Evolutionary conservation across 2,797 vertebrate genomes (phyloP).

Genomic region (Notamacropus eugenii): DNA sequence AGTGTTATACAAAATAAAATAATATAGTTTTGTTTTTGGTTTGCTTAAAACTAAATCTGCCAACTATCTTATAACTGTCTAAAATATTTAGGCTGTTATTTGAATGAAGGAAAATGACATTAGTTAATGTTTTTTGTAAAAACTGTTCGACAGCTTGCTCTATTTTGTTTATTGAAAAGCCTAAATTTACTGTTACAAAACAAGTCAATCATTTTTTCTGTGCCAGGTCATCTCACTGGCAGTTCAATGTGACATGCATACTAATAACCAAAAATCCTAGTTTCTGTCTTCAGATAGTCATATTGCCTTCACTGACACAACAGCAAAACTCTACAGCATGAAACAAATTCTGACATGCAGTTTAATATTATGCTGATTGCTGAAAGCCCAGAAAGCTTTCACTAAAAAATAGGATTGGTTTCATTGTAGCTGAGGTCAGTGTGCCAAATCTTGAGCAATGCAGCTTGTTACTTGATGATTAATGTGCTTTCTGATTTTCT

Average conservation of each 20-base stretch:
- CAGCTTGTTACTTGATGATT: conserved; percentile 45
- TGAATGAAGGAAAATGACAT: conserved; percentile 13
- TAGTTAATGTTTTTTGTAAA: conserved; percentile 11
- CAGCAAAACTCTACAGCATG: conserved; percentile 1
- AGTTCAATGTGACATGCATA: conserved; percentile 29
- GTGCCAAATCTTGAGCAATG: conserved; percentile 56
- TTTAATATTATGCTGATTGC: conserved; percentile 36
- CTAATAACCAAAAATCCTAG: background rate
- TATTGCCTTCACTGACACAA: conserved; percentile 9
- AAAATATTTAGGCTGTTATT: conserved; percentile 33
- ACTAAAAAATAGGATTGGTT: conserved; percentile 35
- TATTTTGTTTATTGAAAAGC: conserved; percentile 25
- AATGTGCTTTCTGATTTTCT: conserved; percentile 45
- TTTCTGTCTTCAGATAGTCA: conserved; percentile 21
- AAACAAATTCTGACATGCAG: background rate
- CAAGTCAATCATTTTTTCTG: conserved; percentile 55
- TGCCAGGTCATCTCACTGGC: conserved; percentile 37
- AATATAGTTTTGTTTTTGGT: conserved; percentile 3
- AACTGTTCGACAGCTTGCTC: conserved; percentile 35
- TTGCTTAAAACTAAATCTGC: background rate
- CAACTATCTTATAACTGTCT: conserved; percentile 14
- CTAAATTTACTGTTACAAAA: conserved; percentile 57
- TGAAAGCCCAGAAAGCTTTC: conserved; percentile 56
- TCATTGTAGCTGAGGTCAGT: conserved; percentile 37
- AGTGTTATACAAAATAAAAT: background rate